Conservation (phyloP, 2,113 vertebrate species). For the Oncorhynchus nerka region DNA sequence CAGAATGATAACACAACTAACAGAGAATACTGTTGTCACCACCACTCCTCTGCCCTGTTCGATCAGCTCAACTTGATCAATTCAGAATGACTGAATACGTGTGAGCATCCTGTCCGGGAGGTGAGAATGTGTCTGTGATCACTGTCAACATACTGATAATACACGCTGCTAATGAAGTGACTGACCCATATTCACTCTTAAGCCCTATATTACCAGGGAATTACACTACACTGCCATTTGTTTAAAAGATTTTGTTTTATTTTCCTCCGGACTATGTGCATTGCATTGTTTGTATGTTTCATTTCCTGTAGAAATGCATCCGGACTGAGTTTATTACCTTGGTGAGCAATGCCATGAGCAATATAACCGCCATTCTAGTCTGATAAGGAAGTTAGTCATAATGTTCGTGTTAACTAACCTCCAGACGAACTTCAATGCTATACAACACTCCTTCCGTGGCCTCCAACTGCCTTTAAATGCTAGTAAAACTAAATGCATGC, state of each 20-base stretch:
- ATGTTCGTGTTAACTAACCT: too few relatives aligned
- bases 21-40: too few relatives aligned
- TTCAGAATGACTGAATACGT: background rate
- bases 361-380: background rate
- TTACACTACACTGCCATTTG: background rate
- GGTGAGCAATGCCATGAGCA: background rate
- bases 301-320: background rate
- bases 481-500: too few relatives aligned
- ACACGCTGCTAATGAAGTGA: background rate
- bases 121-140: background rate
- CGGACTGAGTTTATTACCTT: background rate
- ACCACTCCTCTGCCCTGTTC: background rate
- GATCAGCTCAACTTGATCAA: background rate
- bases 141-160: background rate
- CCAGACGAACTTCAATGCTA: too few relatives aligned
- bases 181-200: background rate
- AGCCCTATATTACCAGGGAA: background rate
- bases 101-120: background rate
- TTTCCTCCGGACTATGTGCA: background rate
- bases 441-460: too few relatives aligned
- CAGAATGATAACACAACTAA: background rate
- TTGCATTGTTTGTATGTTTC: background rate
- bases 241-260: background rate
- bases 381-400: background rate
- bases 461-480: too few relatives aligned